Conservation (phyloP, 2,113 vertebrate species). For the Psammodynastes pulverulentus region DNA sequence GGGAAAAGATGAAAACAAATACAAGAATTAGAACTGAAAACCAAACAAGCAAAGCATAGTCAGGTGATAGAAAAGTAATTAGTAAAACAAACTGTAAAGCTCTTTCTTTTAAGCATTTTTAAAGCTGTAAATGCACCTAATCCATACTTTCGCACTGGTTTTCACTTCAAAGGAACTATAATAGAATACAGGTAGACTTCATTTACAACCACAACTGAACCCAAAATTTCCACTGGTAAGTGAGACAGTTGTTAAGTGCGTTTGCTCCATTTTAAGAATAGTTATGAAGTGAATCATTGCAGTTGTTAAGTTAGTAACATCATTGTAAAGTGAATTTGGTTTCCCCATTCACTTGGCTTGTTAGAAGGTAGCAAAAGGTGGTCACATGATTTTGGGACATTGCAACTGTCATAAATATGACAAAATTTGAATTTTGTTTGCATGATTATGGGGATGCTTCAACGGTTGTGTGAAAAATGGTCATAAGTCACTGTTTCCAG, state of each 20-base stretch:
- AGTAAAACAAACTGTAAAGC: not conserved
- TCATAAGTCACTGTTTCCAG: not conserved
- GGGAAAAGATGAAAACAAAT: not conserved
- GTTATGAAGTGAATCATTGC: not conserved
- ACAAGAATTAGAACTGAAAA: not conserved
- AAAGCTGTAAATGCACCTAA: not conserved
- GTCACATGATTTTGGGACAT: not conserved
- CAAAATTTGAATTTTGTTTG: not conserved
- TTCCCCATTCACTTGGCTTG: not conserved
- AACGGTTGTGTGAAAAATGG: not conserved
- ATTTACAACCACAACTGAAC: not conserved
- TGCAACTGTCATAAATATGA: not conserved
- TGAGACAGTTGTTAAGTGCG: not conserved
- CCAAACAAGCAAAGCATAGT: not conserved
- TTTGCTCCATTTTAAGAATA: not conserved
- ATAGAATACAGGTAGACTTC: not conserved
- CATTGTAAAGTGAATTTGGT: not conserved
- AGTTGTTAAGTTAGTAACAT: not conserved
- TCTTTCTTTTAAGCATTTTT: not conserved
- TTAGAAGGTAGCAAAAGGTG: not conserved
- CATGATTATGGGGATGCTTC: not conserved
- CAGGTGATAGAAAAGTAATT: constrained; percentile 14
- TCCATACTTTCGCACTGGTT: not conserved
- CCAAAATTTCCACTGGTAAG: not conserved
- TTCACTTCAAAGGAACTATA: not conserved